phyloP scores from a whole-genome alignment of 2,797 vertebrate species.

The Crenuchus spilurus region DNA sequence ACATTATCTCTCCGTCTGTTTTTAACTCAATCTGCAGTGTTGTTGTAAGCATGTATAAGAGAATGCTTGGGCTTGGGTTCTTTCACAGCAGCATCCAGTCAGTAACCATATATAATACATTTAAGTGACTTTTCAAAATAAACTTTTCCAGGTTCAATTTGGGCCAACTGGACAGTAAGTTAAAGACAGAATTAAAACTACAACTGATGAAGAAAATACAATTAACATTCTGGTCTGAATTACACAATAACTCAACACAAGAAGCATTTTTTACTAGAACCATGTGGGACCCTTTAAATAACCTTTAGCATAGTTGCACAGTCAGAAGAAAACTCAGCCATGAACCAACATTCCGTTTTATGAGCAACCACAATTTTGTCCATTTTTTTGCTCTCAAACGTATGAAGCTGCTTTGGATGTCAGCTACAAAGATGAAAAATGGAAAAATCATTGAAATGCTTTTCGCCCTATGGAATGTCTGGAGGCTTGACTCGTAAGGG shows the following conservation, averaged over 20 bases:
- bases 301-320: conserved; percentile 49
- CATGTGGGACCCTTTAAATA: conserved; percentile 34
- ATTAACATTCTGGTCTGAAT: not conserved
- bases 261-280: conserved; percentile 38
- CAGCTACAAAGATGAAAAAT: conserved; percentile 45
- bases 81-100: not conserved
- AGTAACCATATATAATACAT: not conserved
- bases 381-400: conserved; percentile 33
- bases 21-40: conserved; percentile 22
- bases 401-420: conserved; percentile 55
- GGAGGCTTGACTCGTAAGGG: conserved; percentile 38
- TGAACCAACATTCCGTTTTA: conserved; percentile 53
- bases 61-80: not conserved
- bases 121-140: not conserved
- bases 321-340: conserved; percentile 43
- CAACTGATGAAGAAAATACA: not conserved
- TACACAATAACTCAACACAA: conserved; percentile 24
- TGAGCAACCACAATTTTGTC: conserved; percentile 44
- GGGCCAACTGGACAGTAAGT: not conserved
- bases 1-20: conserved; percentile 2
- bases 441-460: conserved; percentile 51
- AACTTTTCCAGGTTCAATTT: conserved; percentile 21
- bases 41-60: conserved; percentile 24
- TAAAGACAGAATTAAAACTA: not conserved
- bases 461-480: conserved; percentile 50